Evolutionary conservation across 2,113 vertebrate genomes (phyloP).

Genomic region (Opisthocomus hoazin): DNA sequence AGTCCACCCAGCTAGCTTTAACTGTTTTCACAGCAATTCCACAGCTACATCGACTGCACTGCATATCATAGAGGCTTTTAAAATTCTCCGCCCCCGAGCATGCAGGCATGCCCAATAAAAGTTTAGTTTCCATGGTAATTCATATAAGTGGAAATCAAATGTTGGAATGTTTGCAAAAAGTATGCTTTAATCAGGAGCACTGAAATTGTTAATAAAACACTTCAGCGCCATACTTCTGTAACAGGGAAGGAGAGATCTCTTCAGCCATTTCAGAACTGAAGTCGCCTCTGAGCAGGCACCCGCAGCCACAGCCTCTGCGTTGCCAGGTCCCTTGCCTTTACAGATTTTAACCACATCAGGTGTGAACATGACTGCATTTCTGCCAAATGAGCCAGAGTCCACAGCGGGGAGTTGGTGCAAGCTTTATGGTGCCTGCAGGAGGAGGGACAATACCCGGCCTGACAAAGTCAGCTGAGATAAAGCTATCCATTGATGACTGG

Average conservation of each 20-base stretch:
- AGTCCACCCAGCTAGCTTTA: neutral
- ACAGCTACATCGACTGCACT: neutral
- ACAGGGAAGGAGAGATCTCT: neutral
- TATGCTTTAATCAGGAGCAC: neutral
- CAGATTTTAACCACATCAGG: neutral
- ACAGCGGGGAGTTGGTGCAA: neutral
- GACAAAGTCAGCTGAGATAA: neutral
- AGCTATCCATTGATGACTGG: neutral
- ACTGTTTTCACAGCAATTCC: neutral
- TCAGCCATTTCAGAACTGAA: neutral
- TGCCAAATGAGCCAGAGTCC: neutral
- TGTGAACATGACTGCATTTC: neutral
- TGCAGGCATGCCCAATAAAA: neutral
- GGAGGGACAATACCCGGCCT: neutral
- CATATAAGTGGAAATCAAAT: slow-evolving; percentile 27
- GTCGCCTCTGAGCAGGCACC: neutral
- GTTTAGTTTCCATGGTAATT: slow-evolving; percentile 55
- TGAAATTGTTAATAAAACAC: neutral
- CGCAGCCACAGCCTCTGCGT: fast-evolving
- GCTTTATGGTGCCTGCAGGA: neutral
- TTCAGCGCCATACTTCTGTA: neutral
- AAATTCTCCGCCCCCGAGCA: neutral
- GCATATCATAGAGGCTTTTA: neutral
- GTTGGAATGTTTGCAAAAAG: slow-evolving; percentile 18
- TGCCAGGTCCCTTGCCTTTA: neutral